Percentiles rank a stretch among this genome's conserved stretches.
Conservation (phyloP, 2,797 vertebrate species). For the Tangara arthus region DNA sequence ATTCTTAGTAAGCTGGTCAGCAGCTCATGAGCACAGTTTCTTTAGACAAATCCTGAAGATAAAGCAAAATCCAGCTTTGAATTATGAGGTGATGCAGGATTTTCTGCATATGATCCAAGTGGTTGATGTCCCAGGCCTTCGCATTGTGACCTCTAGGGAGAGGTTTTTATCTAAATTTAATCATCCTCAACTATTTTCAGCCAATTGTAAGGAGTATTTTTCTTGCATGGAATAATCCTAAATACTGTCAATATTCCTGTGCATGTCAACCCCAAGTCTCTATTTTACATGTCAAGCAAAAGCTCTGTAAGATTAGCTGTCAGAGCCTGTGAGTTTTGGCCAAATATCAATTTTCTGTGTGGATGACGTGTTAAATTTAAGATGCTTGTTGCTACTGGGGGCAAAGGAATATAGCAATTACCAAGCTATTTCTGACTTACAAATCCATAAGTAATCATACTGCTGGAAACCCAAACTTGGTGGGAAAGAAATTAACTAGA, state of each 20-base stretch:
- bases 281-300: slow-evolving; percentile 38
- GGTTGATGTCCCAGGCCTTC: not conserved
- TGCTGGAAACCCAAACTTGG: not conserved
- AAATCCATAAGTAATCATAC: slow-evolving; percentile 42
- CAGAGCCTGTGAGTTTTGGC: not conserved
- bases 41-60: not conserved
- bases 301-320: slow-evolving; percentile 47
- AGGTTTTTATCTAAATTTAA: not conserved
- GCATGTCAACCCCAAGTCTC: slow-evolving; percentile 4
- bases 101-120: not conserved
- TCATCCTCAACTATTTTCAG: not conserved
- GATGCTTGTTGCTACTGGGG: not conserved
- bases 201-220: not conserved
- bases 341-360: slow-evolving; percentile 53
- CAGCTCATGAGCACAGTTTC: not conserved
- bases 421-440: slow-evolving; percentile 44
- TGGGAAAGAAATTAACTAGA: not conserved
- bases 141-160: not conserved
- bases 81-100: not conserved
- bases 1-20: not conserved
- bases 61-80: not conserved
- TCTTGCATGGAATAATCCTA: slow-evolving; percentile 16
- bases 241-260: not conserved
- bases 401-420: slow-evolving; percentile 59
- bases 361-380: slow-evolving; percentile 51